Percentiles rank a stretch among this genome's conserved stretches.
Evolutionary conservation across 2,888 invertebrate species (phyloP).

Genomic region (Euplagia quadripunctaria): DNA sequence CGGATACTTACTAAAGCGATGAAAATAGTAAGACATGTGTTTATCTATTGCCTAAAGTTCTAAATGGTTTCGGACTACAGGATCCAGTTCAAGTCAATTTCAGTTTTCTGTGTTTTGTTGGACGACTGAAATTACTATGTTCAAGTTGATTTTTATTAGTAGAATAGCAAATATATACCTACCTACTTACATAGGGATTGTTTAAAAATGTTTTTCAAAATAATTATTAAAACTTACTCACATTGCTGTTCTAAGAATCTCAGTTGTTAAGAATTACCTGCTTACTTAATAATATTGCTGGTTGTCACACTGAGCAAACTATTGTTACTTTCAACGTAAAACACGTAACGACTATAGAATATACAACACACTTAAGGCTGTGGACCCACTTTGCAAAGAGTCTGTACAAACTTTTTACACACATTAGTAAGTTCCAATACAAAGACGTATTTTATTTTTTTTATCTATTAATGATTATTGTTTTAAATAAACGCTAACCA

Average conservation of each 20-base stretch:
- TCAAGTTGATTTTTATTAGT: too few species aligned
- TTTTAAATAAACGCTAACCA: neutral
- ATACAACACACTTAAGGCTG: neutral
- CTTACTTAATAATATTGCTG: neutral
- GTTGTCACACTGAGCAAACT: neutral
- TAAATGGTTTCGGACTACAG: neutral
- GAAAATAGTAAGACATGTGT: neutral
- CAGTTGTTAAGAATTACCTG: neutral
- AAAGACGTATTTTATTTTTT: neutral
- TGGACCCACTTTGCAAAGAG: neutral
- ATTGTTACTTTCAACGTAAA: neutral
- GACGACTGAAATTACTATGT: too few species aligned
- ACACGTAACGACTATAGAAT: neutral
- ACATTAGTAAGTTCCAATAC: neutral
- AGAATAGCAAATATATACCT: too few species aligned
- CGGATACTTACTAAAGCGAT: neutral
- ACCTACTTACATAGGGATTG: too few species aligned
- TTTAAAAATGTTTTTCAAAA: neutral
- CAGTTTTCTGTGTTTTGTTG: too few species aligned
- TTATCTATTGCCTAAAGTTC: neutral
- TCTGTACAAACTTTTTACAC: neutral
- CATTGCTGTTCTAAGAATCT: neutral
- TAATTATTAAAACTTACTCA: neutral
- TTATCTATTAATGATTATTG: neutral
- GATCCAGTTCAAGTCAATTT: too few species aligned